Percentiles rank a stretch among this genome's conserved stretches.
Evolutionary conservation across 1,140 invertebrate genomes (phyloP).

Genomic region (Eupeodes corollae): DNA sequence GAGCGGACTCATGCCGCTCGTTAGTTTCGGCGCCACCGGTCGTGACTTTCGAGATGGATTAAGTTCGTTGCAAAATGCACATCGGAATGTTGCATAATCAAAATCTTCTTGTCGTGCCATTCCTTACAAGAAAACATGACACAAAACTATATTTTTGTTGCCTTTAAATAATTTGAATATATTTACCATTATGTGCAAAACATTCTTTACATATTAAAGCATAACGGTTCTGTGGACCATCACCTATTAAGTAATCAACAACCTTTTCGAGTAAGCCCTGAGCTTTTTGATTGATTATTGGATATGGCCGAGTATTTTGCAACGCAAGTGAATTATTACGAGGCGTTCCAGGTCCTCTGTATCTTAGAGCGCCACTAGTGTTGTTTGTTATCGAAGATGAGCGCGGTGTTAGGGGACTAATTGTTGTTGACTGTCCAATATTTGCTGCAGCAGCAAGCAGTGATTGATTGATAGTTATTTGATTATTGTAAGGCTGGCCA

Average conservation of each 20-base stretch:
- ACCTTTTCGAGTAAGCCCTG: slow-evolving; percentile 68
- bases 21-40: slow-evolving; percentile 52
- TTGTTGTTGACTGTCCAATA: slow-evolving; percentile 1
- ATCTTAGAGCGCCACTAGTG: slow-evolving; percentile 37
- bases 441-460: no score
- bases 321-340: slow-evolving; percentile 2
- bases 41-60: slow-evolving; percentile 76
- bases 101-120: slow-evolving; percentile 96
- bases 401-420: slow-evolving; percentile 20
- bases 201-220: slow-evolving; percentile 90
- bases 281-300: slow-evolving; percentile 40
- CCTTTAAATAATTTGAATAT: not conserved
- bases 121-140: slow-evolving; percentile 42
- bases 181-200: slow-evolving; percentile 74
- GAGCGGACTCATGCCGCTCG: not conserved
- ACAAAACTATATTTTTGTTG: not conserved
- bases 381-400: slow-evolving; percentile 35
- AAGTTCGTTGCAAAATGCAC: slow-evolving; percentile 75
- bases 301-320: slow-evolving; percentile 33
- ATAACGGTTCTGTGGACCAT: slow-evolving; percentile 88
- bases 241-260: slow-evolving; percentile 88
- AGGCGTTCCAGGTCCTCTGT: slow-evolving; percentile 34
- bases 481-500: no score
- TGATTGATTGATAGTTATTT: no score
- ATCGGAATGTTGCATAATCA: slow-evolving; percentile 81